These are phyloP conservation scores for Vireo griseus DNA, from an alignment of 2,797 vertebrate species.

Conservation along the genomic window DNA sequence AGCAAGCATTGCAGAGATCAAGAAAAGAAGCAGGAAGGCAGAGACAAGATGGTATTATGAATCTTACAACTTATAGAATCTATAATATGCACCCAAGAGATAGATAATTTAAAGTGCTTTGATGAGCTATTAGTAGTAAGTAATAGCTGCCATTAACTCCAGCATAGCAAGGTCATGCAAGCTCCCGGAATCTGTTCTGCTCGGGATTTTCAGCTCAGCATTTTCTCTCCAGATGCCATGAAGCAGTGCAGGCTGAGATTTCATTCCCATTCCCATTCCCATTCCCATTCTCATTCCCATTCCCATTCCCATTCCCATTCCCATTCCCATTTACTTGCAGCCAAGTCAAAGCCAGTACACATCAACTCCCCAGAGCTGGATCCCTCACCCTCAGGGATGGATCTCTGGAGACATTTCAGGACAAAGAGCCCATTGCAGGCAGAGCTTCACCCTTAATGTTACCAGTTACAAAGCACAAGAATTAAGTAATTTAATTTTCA, in stretches of 20 bases:
- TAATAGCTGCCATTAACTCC: conserved; percentile 33
- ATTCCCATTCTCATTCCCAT: no score
- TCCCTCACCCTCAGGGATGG: not conserved
- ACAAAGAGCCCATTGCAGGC: not conserved
- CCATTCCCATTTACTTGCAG: not conserved
- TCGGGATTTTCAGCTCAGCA: not conserved
- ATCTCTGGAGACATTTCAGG: not conserved
- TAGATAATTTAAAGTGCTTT: conserved; percentile 6
- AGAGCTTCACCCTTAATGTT: not conserved
- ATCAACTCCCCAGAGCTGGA: not conserved
- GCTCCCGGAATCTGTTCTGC: not conserved
- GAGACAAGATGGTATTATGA: not conserved
- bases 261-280: not conserved
- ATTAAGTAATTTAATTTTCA: not conserved
- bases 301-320: no score
- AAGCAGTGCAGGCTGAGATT: not conserved
- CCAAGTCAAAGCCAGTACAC: not conserved
- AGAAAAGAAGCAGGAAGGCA: not conserved
- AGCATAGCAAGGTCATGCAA: not conserved
- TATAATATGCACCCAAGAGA: not conserved
- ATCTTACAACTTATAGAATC: not conserved
- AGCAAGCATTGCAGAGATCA: not conserved
- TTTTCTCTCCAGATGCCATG: not conserved
- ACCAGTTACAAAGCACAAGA: not conserved
- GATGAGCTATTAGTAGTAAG: conserved; percentile 24